Percentiles rank a stretch among this genome's conserved stretches.
phyloP scores from a whole-genome alignment of 1,140 invertebrate species.

The Phocides pigmalion region DNA sequence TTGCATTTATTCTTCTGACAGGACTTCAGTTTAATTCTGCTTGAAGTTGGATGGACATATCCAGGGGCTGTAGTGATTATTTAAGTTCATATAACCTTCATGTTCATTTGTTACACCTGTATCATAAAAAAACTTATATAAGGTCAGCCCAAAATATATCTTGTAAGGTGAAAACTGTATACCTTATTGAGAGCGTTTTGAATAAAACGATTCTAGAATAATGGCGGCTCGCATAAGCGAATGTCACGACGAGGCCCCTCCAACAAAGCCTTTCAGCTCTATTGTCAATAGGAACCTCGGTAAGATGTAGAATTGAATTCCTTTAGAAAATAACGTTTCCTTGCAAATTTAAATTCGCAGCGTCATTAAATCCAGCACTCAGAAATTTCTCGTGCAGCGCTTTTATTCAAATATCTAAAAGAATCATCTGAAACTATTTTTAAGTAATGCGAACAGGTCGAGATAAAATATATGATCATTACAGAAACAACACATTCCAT shows the following conservation, averaged over 20 bases:
- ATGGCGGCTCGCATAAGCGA: not conserved
- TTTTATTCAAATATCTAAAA: constrained; percentile 8
- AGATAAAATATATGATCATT: constrained; percentile 15
- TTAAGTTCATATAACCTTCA: too few relatives aligned
- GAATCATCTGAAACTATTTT: not conserved
- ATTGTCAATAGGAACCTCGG: constrained; percentile 4
- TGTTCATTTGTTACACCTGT: too few relatives aligned
- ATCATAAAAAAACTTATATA: too few relatives aligned
- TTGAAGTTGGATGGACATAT: too few relatives aligned
- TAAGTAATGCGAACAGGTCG: not conserved
- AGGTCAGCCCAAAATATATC: too few relatives aligned
- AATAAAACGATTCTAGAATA: constrained; percentile 6
- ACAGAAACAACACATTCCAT: constrained; percentile 53
- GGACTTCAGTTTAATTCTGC: too few relatives aligned
- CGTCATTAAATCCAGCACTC: constrained; percentile 9
- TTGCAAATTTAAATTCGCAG: constrained; percentile 4
- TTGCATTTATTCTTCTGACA: too few relatives aligned
- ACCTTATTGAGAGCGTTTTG: not conserved
- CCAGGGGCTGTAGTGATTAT: too few relatives aligned
- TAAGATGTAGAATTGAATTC: constrained; percentile 12
- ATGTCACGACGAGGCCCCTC: constrained; percentile 4
- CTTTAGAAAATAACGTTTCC: constrained; percentile 22
- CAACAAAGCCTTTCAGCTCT: constrained; percentile 15
- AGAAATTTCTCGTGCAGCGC: not conserved
- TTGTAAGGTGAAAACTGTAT: not conserved